Conservation (phyloP, 2,113 vertebrate species). For the Bambusicola thoracicus region DNA sequence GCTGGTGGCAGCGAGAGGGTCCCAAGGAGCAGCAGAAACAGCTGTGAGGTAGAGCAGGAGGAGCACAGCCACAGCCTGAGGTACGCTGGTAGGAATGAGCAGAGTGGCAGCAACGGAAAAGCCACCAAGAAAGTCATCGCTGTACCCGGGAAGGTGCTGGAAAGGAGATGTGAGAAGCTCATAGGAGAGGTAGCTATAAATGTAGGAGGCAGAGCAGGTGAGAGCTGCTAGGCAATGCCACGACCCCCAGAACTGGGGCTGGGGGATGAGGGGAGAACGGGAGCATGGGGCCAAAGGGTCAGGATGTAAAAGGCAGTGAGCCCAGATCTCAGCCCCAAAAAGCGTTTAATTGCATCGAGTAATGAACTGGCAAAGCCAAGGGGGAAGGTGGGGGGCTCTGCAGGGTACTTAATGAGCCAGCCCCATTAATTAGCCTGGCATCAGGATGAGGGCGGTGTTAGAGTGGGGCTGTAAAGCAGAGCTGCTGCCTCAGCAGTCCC, state of each 20-base stretch:
- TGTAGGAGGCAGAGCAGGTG: background rate
- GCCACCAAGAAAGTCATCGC: too few species aligned
- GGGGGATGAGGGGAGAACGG: too few species aligned
- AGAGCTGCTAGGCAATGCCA: background rate
- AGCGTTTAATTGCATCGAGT: background rate
- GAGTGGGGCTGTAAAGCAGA: too few species aligned
- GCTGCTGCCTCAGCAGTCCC: background rate
- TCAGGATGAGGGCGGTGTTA: background rate
- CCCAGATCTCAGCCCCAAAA: background rate
- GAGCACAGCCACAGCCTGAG: background rate
- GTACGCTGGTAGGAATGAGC: background rate
- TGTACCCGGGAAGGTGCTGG: too few species aligned
- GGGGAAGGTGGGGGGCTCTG: background rate
- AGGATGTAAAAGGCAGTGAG: background rate
- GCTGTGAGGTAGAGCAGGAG: background rate
- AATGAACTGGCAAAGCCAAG: background rate
- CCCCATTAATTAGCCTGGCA: background rate
- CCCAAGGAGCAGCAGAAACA: background rate
- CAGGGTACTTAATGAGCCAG: background rate
- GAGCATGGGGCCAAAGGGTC: background rate
- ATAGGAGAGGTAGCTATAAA: too few species aligned
- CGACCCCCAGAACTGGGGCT: too few species aligned
- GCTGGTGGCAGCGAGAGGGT: background rate
- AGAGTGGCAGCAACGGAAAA: too few species aligned
- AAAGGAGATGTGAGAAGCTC: too few species aligned